These are phyloP conservation scores for Toxonevra muliebris DNA, from an alignment of 2,888 invertebrate species.

Conservation along the genomic window DNA sequence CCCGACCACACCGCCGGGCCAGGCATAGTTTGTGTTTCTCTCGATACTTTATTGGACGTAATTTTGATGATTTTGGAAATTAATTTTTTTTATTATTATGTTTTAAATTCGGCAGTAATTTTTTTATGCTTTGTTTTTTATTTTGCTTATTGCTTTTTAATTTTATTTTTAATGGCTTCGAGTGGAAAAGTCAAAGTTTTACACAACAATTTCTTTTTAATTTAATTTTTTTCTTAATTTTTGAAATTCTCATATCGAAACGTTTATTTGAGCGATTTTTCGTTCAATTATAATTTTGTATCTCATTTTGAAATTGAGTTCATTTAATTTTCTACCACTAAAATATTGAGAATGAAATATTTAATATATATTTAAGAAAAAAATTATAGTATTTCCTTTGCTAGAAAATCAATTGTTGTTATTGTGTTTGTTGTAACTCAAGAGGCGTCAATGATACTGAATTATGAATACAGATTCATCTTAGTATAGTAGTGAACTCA, in stretches of 20 bases:
- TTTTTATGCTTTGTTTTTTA: not conserved
- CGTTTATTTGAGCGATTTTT: not conserved
- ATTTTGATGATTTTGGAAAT: constrained; percentile 44
- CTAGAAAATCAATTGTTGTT: not conserved
- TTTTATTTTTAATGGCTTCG: no score
- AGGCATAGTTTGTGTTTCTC: constrained; percentile 63
- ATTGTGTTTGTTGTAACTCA: not conserved
- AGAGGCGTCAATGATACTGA: no score
- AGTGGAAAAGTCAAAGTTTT: no score
- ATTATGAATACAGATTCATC: no score
- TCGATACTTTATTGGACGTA: constrained; percentile 50
- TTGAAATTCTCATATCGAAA: constrained; percentile 1
- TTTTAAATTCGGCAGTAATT: not conserved
- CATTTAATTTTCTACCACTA: no score
- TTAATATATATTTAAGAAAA: not conserved
- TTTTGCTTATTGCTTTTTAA: not conserved
- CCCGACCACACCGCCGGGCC: constrained; percentile 66
- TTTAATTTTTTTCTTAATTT: not conserved
- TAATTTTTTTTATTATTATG: not conserved
- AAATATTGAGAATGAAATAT: no score
- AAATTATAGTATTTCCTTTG: not conserved
- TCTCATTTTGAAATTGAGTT: not conserved
- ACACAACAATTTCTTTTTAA: not conserved
- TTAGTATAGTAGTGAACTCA: no score
- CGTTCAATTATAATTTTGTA: not conserved